Conservation (phyloP, 2,113 vertebrate species). For the Gorsachius goisagi region DNA sequence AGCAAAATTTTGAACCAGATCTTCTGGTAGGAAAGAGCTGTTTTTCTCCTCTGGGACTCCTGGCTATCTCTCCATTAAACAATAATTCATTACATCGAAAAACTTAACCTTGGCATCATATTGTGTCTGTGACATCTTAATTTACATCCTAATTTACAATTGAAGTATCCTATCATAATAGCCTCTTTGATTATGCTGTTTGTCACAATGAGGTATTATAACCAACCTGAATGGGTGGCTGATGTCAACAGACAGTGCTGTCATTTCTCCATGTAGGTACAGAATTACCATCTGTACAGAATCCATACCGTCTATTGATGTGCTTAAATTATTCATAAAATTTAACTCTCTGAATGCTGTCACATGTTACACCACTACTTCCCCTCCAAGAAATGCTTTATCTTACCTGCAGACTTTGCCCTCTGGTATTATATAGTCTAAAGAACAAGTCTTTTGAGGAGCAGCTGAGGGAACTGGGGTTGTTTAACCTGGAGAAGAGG, state of each 20-base stretch:
- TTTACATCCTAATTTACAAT: slow-evolving; percentile 29
- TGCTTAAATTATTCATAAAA: background rate
- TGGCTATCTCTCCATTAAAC: background rate
- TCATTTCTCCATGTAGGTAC: background rate
- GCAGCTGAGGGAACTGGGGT: background rate
- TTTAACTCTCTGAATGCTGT: background rate
- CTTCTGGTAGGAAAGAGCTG: background rate
- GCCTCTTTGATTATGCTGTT: slow-evolving; percentile 7
- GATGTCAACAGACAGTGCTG: slow-evolving; percentile 3
- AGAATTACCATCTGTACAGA: background rate
- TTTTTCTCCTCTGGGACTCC: background rate
- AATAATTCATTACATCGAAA: slow-evolving; percentile 23
- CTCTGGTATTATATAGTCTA: background rate
- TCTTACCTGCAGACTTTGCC: background rate
- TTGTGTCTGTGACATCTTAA: slow-evolving; percentile 9
- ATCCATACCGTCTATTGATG: background rate
- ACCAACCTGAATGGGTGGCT: background rate
- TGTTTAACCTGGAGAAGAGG: background rate
- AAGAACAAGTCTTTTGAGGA: background rate
- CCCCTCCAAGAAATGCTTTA: background rate
- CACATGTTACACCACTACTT: background rate
- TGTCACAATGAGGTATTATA: slow-evolving; percentile 22
- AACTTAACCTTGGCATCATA: slow-evolving; percentile 40
- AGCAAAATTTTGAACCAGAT: background rate
- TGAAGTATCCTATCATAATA: slow-evolving; percentile 9